A percentile compares a stretch with the other conserved stretches of the same genome.
These are phyloP conservation scores for Salpingus planirostris DNA, from an alignment of 2,888 invertebrate species.

Conservation along the genomic window DNA sequence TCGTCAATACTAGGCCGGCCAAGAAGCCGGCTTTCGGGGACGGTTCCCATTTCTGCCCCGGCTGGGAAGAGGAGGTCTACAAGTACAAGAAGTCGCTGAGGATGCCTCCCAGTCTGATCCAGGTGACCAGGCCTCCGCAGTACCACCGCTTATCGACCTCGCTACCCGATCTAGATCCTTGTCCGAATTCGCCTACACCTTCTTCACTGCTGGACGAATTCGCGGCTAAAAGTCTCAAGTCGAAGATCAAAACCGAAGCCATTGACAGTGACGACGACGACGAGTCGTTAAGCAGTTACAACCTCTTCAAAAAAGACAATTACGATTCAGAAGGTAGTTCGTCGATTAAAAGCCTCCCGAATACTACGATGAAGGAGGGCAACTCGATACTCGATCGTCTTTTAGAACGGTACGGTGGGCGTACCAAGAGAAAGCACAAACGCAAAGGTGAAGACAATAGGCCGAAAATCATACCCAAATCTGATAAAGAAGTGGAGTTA, in stretches of 20 bases:
- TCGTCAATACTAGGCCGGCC: conserved; percentile 28
- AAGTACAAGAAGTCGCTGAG: conserved; percentile 70
- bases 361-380: conserved; percentile 45
- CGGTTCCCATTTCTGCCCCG: conserved; percentile 64
- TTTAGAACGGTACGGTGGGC: conserved; percentile 56
- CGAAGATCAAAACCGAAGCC: conserved; percentile 37
- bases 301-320: conserved; percentile 43
- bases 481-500: conserved; percentile 48
- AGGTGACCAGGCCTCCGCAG: conserved; percentile 64
- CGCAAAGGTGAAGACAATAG: conserved; percentile 48
- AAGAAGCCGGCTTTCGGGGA: conserved; percentile 58
- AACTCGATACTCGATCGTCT: conserved; percentile 56
- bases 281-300: conserved; percentile 59
- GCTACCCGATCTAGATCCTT: conserved; percentile 68
- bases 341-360: conserved; percentile 55
- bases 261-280: conserved; percentile 54
- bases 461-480: conserved; percentile 50
- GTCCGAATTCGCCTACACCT: conserved; percentile 60
- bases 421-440: conserved; percentile 45
- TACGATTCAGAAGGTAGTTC: conserved; percentile 63
- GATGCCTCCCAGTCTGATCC: conserved; percentile 73
- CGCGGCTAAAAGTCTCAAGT: background rate
- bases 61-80: conserved; percentile 78
- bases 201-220: too few relatives aligned
- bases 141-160: conserved; percentile 64